Percentiles rank a stretch among this genome's conserved stretches.
Evolutionary conservation across 2,113 vertebrate species (phyloP).

Genomic region (Semicossyphus pulcher): DNA sequence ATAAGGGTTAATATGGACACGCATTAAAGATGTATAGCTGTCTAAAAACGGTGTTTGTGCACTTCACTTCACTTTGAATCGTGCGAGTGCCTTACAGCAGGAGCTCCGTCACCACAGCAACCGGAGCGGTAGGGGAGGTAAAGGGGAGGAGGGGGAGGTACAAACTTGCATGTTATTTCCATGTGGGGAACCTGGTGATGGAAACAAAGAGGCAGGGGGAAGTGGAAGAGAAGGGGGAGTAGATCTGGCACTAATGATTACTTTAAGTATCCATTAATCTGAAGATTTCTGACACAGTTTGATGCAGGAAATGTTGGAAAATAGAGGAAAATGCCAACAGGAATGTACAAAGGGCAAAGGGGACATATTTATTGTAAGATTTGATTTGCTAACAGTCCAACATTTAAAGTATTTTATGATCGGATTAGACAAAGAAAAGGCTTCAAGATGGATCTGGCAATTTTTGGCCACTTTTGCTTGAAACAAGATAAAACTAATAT

Average conservation of each 20-base stretch:
- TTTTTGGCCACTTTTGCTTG: no score
- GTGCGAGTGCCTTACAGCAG: conserved; percentile 11
- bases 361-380: no score
- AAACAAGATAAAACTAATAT: no score
- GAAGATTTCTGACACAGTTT: no score
- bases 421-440: no score
- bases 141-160: not conserved
- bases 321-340: no score
- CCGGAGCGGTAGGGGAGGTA: conserved; percentile 1
- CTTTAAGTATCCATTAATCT: not conserved
- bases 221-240: not conserved
- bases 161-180: conserved; percentile 34
- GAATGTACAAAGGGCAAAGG: no score
- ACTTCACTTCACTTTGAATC: conserved; percentile 16
- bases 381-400: no score
- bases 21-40: conserved; percentile 53
- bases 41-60: conserved; percentile 7
- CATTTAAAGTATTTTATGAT: no score
- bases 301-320: no score
- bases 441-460: no score
- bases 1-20: conserved; percentile 25
- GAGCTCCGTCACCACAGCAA: conserved; percentile 54
- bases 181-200: not conserved
- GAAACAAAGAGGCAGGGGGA: not conserved
- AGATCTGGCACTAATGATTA: not conserved